Conservation (phyloP, 1,140 invertebrate genomes). For the Achroia grisella region DNA sequence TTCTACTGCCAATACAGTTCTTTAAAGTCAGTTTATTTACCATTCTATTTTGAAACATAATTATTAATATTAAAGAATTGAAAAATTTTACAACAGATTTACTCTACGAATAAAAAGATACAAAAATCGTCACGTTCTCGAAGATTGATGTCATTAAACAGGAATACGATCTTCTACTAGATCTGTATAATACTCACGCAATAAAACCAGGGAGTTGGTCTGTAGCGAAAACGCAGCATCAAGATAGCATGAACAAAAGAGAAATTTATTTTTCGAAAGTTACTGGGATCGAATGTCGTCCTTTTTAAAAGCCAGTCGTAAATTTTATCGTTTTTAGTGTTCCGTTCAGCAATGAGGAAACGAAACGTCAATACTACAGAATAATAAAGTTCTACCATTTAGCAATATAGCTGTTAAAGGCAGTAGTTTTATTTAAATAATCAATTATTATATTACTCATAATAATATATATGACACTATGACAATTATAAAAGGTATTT, state of each 20-base stretch:
- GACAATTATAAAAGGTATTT: too few species aligned
- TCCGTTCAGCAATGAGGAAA: slow-evolving; percentile 22
- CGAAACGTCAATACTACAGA: slow-evolving; percentile 7
- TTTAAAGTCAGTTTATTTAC: too few species aligned
- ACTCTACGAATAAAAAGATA: too few species aligned
- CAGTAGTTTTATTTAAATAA: too few species aligned
- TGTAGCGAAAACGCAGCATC: slow-evolving; percentile 29
- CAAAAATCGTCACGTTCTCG: too few species aligned
- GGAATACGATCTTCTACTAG: not conserved
- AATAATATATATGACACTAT: too few species aligned
- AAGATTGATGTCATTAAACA: too few species aligned
- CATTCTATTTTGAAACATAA: too few species aligned
- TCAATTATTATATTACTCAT: too few species aligned
- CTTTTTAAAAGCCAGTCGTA: slow-evolving; percentile 49
- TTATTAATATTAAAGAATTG: too few species aligned
- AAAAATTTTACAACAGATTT: too few species aligned
- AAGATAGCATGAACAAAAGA: slow-evolving; percentile 31
- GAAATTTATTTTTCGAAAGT: slow-evolving; percentile 57
- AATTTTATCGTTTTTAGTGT: slow-evolving; percentile 56
- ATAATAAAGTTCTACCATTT: slow-evolving; percentile 8
- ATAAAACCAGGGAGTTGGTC: slow-evolving; percentile 34
- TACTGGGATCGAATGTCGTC: slow-evolving; percentile 39
- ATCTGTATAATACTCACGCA: slow-evolving; percentile 14
- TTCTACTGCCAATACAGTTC: too few species aligned
- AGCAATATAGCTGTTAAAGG: not conserved